These are phyloP conservation scores for Amphiprion percula DNA, from an alignment of 2,113 vertebrate genomes.

Conservation along the genomic window DNA sequence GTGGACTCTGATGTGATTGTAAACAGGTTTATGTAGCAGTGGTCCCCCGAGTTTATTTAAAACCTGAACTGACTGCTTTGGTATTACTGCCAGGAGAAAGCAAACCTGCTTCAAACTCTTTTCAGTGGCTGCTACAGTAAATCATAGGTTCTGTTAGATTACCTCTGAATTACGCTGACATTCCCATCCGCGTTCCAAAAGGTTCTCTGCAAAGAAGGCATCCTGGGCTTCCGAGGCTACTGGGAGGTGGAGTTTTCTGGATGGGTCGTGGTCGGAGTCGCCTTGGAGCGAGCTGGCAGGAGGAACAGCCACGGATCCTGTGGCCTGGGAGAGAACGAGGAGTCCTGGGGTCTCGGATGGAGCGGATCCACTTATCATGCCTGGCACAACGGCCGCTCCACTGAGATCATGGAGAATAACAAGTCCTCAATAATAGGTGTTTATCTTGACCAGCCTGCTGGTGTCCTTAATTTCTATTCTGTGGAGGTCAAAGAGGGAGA, in stretches of 20 bases:
- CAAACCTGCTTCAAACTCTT: conserved; percentile 5
- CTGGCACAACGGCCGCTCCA: conserved; percentile 68
- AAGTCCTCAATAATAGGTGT: conserved; percentile 66
- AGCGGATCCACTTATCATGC: conserved; percentile 69
- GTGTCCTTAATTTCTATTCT: conserved; percentile 72
- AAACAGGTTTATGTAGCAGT: not conserved
- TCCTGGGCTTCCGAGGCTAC: conserved; percentile 73
- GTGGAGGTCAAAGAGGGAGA: conserved; percentile 64
- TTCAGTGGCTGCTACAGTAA: conserved; percentile 2
- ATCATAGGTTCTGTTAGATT: conserved; percentile 24
- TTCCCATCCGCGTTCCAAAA: conserved; percentile 31
- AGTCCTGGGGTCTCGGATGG: conserved; percentile 80
- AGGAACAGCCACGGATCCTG: conserved; percentile 69
- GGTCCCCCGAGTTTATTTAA: conserved; percentile 43
- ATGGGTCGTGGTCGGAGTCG: conserved; percentile 73
- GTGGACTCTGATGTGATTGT: conserved; percentile 20
- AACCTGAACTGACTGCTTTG: conserved; percentile 16
- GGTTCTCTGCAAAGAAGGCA: conserved; percentile 78
- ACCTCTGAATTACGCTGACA: conserved; percentile 5
- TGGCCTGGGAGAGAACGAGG: conserved; percentile 80
- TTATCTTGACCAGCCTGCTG: conserved; percentile 80
- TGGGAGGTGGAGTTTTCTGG: conserved; percentile 76
- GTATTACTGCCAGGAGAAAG: conserved; percentile 11
- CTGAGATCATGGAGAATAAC: conserved; percentile 48
- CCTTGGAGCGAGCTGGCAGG: conserved; percentile 67